Evolutionary conservation across 2,888 invertebrate species (phyloP).

Genomic region (Nemapogon koenigi): DNA sequence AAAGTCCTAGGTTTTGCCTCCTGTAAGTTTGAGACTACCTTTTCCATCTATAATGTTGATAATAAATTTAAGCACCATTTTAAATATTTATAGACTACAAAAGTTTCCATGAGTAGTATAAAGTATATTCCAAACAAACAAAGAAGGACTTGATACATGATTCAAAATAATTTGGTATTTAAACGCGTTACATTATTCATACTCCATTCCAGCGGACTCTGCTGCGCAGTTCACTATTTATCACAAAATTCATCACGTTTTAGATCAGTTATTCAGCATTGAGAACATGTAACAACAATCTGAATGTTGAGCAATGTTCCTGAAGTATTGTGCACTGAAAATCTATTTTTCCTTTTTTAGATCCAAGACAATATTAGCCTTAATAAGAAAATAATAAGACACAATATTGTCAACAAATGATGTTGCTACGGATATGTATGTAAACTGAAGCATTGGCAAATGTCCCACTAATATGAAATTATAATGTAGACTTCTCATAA

Average conservation of each 20-base stretch:
- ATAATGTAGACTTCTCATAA: constrained; percentile 2
- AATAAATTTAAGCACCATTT: too few species aligned
- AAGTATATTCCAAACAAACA: constrained; percentile 19
- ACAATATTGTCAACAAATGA: too few species aligned
- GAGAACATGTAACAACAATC: not conserved
- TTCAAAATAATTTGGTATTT: constrained; percentile 38
- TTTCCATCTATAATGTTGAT: too few species aligned
- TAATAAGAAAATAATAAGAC: too few species aligned
- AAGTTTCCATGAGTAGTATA: too few species aligned
- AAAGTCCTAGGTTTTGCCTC: too few species aligned
- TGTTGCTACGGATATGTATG: too few species aligned
- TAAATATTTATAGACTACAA: too few species aligned
- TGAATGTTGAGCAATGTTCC: constrained; percentile 6
- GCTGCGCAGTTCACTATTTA: constrained; percentile 33
- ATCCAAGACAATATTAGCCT: too few species aligned
- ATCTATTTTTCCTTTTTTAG: too few species aligned
- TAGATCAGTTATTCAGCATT: constrained; percentile 27
- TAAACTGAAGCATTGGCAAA: constrained; percentile 2
- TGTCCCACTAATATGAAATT: constrained; percentile 10
- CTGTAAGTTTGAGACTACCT: too few species aligned
- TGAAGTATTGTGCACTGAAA: constrained; percentile 4
- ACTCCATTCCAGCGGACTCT: constrained; percentile 19
- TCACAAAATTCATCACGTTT: constrained; percentile 26
- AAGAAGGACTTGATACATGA: constrained; percentile 25
- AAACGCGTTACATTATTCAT: constrained; percentile 37